Conservation (phyloP, 1,140 invertebrate genomes). For the Trichonephila clavipes region DNA sequence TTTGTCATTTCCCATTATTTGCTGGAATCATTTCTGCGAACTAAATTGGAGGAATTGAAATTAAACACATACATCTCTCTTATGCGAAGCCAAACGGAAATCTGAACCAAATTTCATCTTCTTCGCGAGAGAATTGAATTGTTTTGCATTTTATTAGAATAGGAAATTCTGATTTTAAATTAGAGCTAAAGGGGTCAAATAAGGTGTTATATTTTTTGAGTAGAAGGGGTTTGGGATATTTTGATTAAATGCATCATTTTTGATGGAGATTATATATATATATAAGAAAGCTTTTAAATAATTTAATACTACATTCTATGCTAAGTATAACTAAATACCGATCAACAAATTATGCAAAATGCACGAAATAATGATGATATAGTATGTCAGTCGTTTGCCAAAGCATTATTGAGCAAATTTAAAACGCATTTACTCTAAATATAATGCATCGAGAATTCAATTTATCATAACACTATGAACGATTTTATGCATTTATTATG, state of each 20-base stretch:
- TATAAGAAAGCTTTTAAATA: not conserved
- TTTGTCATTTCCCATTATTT: conserved; percentile 44
- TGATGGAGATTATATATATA: not conserved
- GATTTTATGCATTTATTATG: no score
- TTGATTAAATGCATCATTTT: not conserved
- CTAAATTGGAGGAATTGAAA: conserved; percentile 27
- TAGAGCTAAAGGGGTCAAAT: not conserved
- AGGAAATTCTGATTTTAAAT: not conserved
- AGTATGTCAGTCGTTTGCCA: no score
- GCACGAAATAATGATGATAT: no score
- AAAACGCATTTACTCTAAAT: no score
- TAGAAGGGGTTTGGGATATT: not conserved
- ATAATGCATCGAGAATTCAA: no score
- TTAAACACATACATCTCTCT: conserved; percentile 9
- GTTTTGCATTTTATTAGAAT: conserved; percentile 28
- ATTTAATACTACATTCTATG: no score
- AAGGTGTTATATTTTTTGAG: not conserved
- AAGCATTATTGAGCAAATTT: no score
- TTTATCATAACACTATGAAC: no score
- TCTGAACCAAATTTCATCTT: not conserved
- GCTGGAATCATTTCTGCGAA: conserved; percentile 16
- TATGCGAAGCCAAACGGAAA: not conserved
- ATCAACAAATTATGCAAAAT: not conserved
- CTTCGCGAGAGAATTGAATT: not conserved
- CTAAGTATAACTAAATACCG: not conserved